phyloP scores from a whole-genome alignment of 2,113 vertebrate genomes.

The Mesitornis unicolor region DNA sequence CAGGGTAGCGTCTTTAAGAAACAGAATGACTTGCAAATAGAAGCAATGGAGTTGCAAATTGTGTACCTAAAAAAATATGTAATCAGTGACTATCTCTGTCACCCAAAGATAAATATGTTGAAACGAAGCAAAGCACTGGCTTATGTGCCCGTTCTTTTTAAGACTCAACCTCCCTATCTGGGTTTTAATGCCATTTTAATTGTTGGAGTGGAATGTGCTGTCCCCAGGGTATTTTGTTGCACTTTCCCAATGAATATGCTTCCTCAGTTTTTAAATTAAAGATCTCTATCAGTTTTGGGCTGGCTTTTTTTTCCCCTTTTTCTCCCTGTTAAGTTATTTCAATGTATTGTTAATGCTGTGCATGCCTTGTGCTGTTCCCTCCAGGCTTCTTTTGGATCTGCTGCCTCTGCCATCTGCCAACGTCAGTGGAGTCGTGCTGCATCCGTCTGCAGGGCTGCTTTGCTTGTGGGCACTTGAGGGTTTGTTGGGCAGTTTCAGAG shows the following conservation, averaged over 20 bases:
- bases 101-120: slow-evolving; percentile 31
- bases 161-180: slow-evolving; percentile 27
- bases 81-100: slow-evolving; percentile 44
- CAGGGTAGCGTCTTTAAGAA: neutral
- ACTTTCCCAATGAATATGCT: slow-evolving; percentile 71
- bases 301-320: slow-evolving; percentile 4
- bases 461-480: neutral
- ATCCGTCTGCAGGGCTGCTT: neutral
- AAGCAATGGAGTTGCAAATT: slow-evolving; percentile 43
- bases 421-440: neutral
- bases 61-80: slow-evolving; percentile 35
- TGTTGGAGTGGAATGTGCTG: slow-evolving; percentile 43
- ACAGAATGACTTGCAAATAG: neutral
- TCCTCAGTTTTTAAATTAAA: slow-evolving; percentile 73
- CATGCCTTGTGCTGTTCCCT: slow-evolving; percentile 1
- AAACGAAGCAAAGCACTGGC: slow-evolving; percentile 22
- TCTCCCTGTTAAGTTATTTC: neutral
- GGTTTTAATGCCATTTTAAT: slow-evolving; percentile 70
- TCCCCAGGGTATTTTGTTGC: slow-evolving; percentile 51
- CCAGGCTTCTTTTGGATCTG: neutral
- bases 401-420: neutral
- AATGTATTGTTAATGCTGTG: slow-evolving; percentile 16
- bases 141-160: slow-evolving; percentile 42
- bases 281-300: slow-evolving; percentile 63
- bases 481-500: neutral